Evolutionary conservation across 1,140 invertebrate genomes (phyloP).

Genomic region (Brachionus plicatilis): DNA sequence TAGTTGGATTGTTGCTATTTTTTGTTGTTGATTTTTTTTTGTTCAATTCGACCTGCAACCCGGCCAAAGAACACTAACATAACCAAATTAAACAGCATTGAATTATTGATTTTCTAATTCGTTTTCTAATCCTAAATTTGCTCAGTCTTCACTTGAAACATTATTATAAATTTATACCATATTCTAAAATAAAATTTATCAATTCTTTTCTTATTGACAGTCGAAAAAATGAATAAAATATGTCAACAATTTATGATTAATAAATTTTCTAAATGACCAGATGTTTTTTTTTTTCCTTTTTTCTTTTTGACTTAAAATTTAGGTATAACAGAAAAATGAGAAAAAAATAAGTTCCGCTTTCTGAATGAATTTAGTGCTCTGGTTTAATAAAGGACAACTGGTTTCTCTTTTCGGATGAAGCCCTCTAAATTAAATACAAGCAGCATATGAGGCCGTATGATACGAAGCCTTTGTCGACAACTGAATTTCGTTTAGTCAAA

Average conservation of each 20-base stretch:
- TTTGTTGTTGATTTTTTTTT: background rate
- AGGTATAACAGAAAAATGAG: background rate
- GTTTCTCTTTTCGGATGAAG: background rate
- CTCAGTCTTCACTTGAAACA: background rate
- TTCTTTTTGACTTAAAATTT: background rate
- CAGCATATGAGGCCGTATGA: background rate
- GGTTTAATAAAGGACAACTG: background rate
- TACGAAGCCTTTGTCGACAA: background rate
- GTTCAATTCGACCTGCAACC: background rate
- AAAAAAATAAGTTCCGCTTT: no score
- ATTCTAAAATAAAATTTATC: background rate
- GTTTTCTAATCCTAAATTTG: background rate
- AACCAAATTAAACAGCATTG: background rate
- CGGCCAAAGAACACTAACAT: background rate
- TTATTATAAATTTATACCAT: background rate
- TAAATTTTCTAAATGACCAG: background rate
- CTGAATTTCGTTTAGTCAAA: background rate
- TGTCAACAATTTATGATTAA: background rate
- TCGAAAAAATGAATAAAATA: background rate
- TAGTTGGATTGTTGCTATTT: background rate
- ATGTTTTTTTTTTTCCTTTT: background rate
- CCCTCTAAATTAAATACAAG: background rate
- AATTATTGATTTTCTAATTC: slow-evolving; percentile 18
- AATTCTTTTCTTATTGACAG: background rate
- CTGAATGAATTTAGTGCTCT: background rate